Percentiles rank a stretch among this genome's conserved stretches.
These are phyloP conservation scores for Desmodus rotundus DNA, from an alignment of 2,113 vertebrate species.

Conservation along the genomic window DNA sequence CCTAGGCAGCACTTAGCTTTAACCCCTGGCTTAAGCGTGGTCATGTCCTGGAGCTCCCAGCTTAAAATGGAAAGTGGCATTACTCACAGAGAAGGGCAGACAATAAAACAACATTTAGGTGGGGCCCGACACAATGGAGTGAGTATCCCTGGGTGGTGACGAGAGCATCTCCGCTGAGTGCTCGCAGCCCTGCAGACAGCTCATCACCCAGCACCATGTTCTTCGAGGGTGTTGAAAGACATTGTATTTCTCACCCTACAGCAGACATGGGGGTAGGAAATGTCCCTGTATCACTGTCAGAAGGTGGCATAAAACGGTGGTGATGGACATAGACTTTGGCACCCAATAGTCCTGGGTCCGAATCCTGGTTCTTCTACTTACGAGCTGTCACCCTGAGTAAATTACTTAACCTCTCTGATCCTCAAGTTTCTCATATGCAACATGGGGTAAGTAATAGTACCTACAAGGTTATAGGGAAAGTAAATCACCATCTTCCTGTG, in stretches of 20 bases:
- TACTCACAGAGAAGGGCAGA: constrained; percentile 72
- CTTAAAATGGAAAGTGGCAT: constrained; percentile 79
- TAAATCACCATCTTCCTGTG: not conserved
- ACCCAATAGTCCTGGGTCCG: not conserved
- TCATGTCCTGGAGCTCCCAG: constrained; percentile 63
- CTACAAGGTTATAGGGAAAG: not conserved
- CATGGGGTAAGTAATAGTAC: not conserved
- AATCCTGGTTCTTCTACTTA: not conserved
- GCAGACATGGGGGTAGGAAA: not conserved
- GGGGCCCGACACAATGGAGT: constrained; percentile 65
- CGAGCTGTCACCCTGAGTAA: not conserved
- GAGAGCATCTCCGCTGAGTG: not conserved
- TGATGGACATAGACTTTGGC: not conserved
- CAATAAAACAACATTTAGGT: constrained; percentile 70
- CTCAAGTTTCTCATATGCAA: not conserved
- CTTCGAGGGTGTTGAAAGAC: not conserved
- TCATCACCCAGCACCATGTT: constrained; percentile 1
- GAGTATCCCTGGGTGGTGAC: constrained; percentile 38
- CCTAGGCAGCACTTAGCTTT: constrained; percentile 55
- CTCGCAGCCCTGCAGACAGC: not conserved
- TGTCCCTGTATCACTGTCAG: not conserved
- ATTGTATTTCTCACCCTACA: not conserved
- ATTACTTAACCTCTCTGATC: not conserved
- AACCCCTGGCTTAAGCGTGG: constrained; percentile 55
- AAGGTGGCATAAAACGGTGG: not conserved